phyloP scores from a whole-genome alignment of 2,888 invertebrate species.

The Phania funesta region DNA sequence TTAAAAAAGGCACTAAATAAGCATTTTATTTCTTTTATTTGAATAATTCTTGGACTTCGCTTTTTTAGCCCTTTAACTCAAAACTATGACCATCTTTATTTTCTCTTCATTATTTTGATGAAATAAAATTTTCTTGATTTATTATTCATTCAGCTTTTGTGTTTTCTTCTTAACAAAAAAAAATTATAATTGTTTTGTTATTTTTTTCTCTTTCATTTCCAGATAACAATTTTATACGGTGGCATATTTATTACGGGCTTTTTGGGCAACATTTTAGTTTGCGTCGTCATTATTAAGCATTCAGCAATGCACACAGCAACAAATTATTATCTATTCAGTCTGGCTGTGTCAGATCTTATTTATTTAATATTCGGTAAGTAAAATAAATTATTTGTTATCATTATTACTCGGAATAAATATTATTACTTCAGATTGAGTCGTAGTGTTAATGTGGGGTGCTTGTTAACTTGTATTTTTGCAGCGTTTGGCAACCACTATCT shows the following conservation, averaged over 20 bases:
- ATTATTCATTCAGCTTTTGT: background rate
- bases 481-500: too few relatives aligned
- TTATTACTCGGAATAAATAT: background rate
- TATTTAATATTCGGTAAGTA: slow-evolving; percentile 90
- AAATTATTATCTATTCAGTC: slow-evolving; percentile 94
- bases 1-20: too few relatives aligned
- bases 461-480: background rate
- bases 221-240: slow-evolving; percentile 85
- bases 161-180: background rate
- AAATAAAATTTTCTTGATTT: background rate
- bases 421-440: background rate
- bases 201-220: slow-evolving; percentile 65
- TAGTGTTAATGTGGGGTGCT: background rate
- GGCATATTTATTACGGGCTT: slow-evolving; percentile 91
- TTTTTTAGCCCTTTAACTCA: too few relatives aligned
- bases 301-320: slow-evolving; percentile 93
- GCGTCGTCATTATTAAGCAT: slow-evolving; percentile 90
- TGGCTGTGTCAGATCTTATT: slow-evolving; percentile 92
- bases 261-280: slow-evolving; percentile 91
- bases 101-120: background rate
- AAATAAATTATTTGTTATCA: slow-evolving; percentile 21
- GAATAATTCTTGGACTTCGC: too few relatives aligned
- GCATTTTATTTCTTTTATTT: too few relatives aligned
- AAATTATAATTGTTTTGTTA: background rate
- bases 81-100: too few relatives aligned